Evolutionary conservation across 2,797 vertebrate species (phyloP), one percentile per base, ranked within the genome.

Genomic region (Hydrolagus colliei): DNA sequence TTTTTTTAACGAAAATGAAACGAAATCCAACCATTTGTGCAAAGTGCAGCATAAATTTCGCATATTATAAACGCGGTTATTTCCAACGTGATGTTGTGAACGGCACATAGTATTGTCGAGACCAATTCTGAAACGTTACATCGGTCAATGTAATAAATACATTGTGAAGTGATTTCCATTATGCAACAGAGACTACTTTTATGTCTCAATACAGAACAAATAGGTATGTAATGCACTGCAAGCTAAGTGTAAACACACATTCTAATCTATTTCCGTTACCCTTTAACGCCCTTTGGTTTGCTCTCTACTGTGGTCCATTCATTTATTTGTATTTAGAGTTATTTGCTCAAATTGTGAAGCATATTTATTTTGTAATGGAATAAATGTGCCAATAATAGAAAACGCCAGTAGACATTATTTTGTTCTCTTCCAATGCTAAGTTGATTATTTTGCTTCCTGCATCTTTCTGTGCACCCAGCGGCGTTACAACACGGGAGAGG

Each of bases 211-310:
- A 20, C 32, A 84, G n/a, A 4, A 41, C 32, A 52, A 84, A 84
- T 84, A 84, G 79, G n/a, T 52, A 35, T 52, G 41, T 67, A 27
- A 41, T 71, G 32, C 52, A 32, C 52, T 67, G 16, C 63, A 84
- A 84, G 79, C 71, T 32, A 71, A 84, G 79, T 68, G 65, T 84
- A 67, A 84, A 84, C 32, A 68, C 79, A 84, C 32, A 32, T 84
- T 84, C 79, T 84, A 71, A 84, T 84, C 65, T 84, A 71, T 84
- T 35, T 18, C 27, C 2, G 65, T 52, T n/a, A 71, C 79, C 65
- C 79, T 35, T 52, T 84, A 20, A 68, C 20, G 71, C 65, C 32
- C 27, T 35, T 71, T 41, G 35, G 27, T 41, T 35, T 18, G 32
- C 13, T 67, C 65, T 63, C 8, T 5, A 12, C 20, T 71, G 18